phyloP scores from a whole-genome alignment of 2,113 vertebrate genomes.

The Tachysurus fulvidraco region DNA sequence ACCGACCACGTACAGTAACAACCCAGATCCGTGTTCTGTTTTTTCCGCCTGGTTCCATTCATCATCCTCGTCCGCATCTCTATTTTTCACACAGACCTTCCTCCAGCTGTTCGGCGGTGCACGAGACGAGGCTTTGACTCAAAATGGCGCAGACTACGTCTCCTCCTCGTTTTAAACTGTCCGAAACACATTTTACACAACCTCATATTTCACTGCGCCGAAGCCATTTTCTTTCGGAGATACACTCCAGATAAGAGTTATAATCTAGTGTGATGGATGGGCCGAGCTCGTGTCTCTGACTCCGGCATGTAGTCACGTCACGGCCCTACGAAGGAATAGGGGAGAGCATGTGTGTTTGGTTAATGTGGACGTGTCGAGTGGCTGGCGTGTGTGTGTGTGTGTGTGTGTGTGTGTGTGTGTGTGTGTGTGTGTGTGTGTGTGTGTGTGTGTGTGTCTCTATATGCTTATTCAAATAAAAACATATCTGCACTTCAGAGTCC shows the following conservation, averaged over 20 bases:
- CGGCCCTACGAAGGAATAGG: conserved; percentile 63
- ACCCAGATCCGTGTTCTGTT: conserved; percentile 1
- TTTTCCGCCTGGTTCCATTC: conserved; percentile 21
- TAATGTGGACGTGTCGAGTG: conserved; percentile 74
- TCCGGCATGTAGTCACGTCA: conserved; percentile 67
- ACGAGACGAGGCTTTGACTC: conserved; percentile 44
- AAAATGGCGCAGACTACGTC: conserved; percentile 57
- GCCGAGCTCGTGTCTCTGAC: conserved; percentile 62
- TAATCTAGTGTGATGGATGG: conserved; percentile 73
- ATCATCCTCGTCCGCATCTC: conserved; percentile 13
- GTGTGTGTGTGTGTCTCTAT: too few species aligned
- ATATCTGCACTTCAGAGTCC: conserved; percentile 72
- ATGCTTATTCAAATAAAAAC: conserved; percentile 74
- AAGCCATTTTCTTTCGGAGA: conserved; percentile 69
- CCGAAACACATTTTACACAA: conserved; percentile 66
- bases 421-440: too few species aligned
- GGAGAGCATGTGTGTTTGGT: conserved; percentile 74
- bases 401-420: conserved; percentile 60
- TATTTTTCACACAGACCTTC: conserved; percentile 39
- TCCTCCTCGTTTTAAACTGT: conserved; percentile 63
- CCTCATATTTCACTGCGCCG: conserved; percentile 72
- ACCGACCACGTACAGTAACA: not conserved
- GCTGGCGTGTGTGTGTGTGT: conserved; percentile 60
- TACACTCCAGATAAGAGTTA: conserved; percentile 72
- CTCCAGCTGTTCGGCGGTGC: conserved; percentile 44